Evolutionary conservation across 1,140 invertebrate species (phyloP), one percentile per base, ranked within the genome.

Genomic region (Scaptomyza hsui): DNA sequence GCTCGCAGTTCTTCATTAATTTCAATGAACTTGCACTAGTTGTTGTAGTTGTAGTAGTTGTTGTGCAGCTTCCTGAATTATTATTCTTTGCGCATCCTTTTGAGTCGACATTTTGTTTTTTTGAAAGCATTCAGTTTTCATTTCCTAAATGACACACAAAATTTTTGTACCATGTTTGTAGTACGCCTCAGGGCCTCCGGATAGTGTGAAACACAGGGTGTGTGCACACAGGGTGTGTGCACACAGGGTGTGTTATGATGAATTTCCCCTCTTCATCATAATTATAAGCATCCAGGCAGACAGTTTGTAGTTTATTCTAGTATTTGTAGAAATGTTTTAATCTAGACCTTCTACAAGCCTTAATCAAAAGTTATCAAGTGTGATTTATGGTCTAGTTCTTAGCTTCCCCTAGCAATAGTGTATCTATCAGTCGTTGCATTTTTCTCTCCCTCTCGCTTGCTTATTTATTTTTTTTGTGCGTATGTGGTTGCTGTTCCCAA

Each of bases 141-240:
- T 85, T 85, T 85, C 80, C 80, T 76, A 79, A 79, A 74, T 85
- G 80, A 85, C 82, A 78, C 44, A 81, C 70, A 88, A 29, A 21
- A 78, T 71, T 88, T 82, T 62, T 69, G 37, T 18, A 39, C 51
- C 63, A 44, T 51, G 47, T 68, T 51, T 45, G 26, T 9, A 0
- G 26, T 9, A 0, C 0, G 72, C 81, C 60, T 63, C 12, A n/a
- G 41, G 56, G 57, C 64, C 26, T 12, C 47, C 35, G 41, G 16
- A 67, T 59, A 24, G 1, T 49, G 60, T 42, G 67, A 51, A 41
- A 29, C 13, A 56, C 13, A 56, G 44, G 7, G 10, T 73, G n/a
- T 29, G 26, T 29, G 70, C 62, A 35, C 29, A 52, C n/a, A n/a
- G n/a, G n/a, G n/a, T n/a, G n/a, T 35, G 45, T 21, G 18, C 42